Conservation (phyloP, 1,140 invertebrate species). For the Caerostris extrusa region DNA sequence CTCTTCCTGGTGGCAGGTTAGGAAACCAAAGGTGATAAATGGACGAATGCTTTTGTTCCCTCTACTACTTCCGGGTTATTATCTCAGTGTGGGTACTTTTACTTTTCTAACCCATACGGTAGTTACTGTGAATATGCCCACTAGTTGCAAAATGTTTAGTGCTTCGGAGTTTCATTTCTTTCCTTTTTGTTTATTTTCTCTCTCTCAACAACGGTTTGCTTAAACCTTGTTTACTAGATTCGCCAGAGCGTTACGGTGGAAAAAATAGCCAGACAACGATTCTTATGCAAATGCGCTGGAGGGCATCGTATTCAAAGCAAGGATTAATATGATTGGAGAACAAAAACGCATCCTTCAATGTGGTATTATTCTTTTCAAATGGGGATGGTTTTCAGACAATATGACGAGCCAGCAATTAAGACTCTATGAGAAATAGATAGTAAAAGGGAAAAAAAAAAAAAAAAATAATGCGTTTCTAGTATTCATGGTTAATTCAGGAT, state of each 20-base stretch:
- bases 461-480: too few species aligned
- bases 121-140: conserved; percentile 28
- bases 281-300: conserved; percentile 41
- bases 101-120: conserved; percentile 9
- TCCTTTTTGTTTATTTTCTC: conserved; percentile 6
- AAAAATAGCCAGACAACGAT: not conserved
- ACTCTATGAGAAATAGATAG: too few species aligned
- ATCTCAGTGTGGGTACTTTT: not conserved
- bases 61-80: conserved; percentile 66
- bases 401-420: not conserved
- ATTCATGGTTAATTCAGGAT: too few species aligned
- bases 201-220: not conserved
- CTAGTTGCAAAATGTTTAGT: conserved; percentile 20
- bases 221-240: not conserved
- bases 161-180: not conserved
- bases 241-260: conserved; percentile 1
- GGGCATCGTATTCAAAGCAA: conserved; percentile 23
- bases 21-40: conserved; percentile 68
- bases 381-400: not conserved
- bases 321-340: conserved; percentile 42
- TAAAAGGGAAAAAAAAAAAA: too few species aligned
- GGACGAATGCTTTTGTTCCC: conserved; percentile 43
- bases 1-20: conserved; percentile 58
- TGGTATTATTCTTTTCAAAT: not conserved
- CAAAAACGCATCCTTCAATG: not conserved